phyloP scores from a whole-genome alignment of 2,888 invertebrate species.

The Metalampra italica region DNA sequence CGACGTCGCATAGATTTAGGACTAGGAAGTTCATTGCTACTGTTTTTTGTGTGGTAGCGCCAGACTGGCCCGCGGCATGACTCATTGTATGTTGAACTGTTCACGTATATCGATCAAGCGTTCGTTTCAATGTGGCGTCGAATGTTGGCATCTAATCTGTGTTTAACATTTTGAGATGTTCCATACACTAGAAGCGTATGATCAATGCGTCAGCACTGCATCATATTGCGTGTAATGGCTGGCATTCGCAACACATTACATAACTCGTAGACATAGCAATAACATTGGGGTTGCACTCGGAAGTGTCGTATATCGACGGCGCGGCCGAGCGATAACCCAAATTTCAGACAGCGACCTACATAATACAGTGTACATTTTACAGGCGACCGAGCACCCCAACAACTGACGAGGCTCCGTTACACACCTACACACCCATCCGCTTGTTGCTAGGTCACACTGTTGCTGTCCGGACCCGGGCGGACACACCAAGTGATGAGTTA shows the following conservation, averaged over 20 bases:
- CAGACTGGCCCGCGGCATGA: conserved; percentile 47
- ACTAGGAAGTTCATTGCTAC: conserved; percentile 66
- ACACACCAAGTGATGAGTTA: conserved; percentile 2
- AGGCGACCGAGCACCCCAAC: conserved; percentile 45
- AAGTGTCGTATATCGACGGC: conserved; percentile 62
- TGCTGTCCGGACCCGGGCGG: conserved; percentile 31
- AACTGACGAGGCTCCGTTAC: conserved; percentile 38
- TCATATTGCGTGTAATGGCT: conserved; percentile 42
- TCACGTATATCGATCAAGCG: conserved; percentile 19
- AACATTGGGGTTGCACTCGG: conserved; percentile 56
- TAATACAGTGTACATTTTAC: conserved; percentile 59
- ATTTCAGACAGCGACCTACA: conserved; percentile 73
- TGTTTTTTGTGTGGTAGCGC: conserved; percentile 42
- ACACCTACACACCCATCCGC: conserved; percentile 34
- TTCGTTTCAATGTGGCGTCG: conserved; percentile 8
- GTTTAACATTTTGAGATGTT: neutral
- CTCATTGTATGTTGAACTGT: conserved; percentile 29
- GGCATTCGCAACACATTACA: conserved; percentile 44
- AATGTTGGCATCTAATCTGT: conserved; percentile 4
- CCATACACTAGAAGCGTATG: conserved; percentile 11
- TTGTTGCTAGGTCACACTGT: conserved; percentile 26
- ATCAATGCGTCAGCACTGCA: conserved; percentile 31
- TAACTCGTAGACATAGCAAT: conserved; percentile 45
- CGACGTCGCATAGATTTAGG: conserved; percentile 48
- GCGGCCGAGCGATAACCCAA: conserved; percentile 73